Evolutionary conservation across 2,888 invertebrate genomes (phyloP).

Genomic region (Chrysodeixis includens): DNA sequence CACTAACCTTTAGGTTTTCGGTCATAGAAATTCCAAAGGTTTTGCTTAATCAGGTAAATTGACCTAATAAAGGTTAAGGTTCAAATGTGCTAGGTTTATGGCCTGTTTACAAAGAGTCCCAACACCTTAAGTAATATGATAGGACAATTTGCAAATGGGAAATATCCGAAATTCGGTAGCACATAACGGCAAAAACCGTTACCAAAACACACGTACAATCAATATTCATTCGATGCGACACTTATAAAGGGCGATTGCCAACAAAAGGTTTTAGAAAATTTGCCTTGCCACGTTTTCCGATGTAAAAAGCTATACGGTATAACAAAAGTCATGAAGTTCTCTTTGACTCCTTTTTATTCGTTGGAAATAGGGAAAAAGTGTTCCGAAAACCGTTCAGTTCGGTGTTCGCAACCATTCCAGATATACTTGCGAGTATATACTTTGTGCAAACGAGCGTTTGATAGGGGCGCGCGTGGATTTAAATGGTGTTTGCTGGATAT

Average conservation of each 20-base stretch:
- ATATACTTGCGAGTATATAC: constrained; percentile 83
- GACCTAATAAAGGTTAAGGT: neutral
- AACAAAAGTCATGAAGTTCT: constrained; percentile 86
- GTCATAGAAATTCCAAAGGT: neutral
- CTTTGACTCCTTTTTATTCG: constrained; percentile 84
- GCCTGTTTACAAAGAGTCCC: neutral
- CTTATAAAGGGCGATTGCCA: constrained; percentile 53
- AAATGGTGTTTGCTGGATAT: constrained; percentile 53
- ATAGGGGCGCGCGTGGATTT: constrained; percentile 73
- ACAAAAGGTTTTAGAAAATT: constrained; percentile 68
- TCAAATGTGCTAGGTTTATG: neutral
- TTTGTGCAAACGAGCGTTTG: constrained; percentile 87
- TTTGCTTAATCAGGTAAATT: neutral
- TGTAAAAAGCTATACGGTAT: constrained; percentile 75
- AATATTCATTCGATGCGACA: constrained; percentile 53
- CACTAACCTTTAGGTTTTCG: neutral
- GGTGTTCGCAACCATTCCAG: constrained; percentile 77
- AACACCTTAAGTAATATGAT: neutral
- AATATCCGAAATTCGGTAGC: neutral
- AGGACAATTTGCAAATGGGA: neutral
- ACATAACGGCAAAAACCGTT: constrained; percentile 12
- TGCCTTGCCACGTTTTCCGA: constrained; percentile 62
- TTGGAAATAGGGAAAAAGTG: constrained; percentile 85
- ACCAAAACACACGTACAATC: constrained; percentile 37
- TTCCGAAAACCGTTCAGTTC: constrained; percentile 82